These are phyloP conservation scores for Entelurus aequoreus DNA, from an alignment of 2,113 vertebrate species.

Conservation along the genomic window DNA sequence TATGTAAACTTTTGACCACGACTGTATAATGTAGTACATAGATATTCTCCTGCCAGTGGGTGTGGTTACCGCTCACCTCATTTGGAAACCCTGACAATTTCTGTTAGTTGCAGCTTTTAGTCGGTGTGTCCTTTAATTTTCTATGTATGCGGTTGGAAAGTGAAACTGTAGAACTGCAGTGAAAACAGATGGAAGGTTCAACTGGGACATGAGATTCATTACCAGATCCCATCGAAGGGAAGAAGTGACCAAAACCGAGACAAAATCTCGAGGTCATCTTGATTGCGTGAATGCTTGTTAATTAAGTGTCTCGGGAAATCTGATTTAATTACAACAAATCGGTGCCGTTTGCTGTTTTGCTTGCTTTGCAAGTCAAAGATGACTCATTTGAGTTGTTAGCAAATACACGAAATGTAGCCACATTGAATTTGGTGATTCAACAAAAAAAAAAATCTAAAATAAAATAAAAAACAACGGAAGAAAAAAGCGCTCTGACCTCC, in stretches of 20 bases:
- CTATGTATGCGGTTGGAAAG: neutral
- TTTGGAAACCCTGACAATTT: neutral
- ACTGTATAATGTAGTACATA: neutral
- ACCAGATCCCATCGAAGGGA: neutral
- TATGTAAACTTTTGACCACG: neutral
- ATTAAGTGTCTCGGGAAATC: neutral
- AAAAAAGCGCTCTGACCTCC: no score
- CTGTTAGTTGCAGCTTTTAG: neutral
- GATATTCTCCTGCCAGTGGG: neutral
- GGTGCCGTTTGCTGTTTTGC: no score
- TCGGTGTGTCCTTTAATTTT: constrained; percentile 1
- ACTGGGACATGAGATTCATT: neutral
- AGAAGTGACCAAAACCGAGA: neutral
- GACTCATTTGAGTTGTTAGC: no score
- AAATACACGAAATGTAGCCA: no score
- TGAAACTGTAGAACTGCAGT: neutral
- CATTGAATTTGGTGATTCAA: no score
- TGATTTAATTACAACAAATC: no score
- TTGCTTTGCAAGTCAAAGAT: no score
- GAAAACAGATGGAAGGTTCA: neutral
- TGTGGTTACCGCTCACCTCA: neutral
- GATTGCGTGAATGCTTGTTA: neutral
- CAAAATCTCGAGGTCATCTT: neutral
- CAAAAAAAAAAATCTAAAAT: no score
- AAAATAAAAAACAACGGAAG: no score